Base-by-base conservation (phyloP, 2,888 invertebrate genomes). In the Subacronicta megacephala region DNA sequence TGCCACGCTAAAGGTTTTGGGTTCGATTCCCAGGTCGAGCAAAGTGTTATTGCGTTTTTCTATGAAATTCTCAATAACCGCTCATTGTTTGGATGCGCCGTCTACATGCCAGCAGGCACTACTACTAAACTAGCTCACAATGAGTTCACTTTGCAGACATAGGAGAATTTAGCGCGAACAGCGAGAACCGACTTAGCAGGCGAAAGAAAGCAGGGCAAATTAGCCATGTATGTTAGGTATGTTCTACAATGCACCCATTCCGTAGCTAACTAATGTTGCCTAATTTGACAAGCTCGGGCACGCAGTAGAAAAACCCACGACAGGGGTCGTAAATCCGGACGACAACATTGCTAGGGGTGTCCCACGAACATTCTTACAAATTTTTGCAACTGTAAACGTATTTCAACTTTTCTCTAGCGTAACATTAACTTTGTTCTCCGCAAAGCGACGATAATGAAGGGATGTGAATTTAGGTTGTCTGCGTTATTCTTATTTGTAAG, bases 231-330 rank as follows among this genome's bases (percentile, higher is more conserved):
- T 43, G 23, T 36, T 18, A 41, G 43, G 36, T 36, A 26, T 68
- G 62, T 57, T 40, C 47, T 44, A 43, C 50, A 44, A 68, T 57
- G 60, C 56, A 60, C 44, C 61, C 61, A 46, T 52, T 37, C 49
- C 46, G 62, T 49, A 52, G 43, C 70, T 69, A 52, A 46, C 70
- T 69, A 69, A 68, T 69, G 65, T 60, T 35, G 49, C 52, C 64
- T 64, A 69, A 68, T 68, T 68, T 68, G 60, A 68, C 64, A 68
- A 69, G 70, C 70, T 64, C 52, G 65, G 60, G 55, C 55, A 46
- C 38, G 23, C 33, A 49, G 44, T 29, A 54, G 44, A 68, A 68
- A 69, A 68, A 68, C 38, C 35, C 55, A 44, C 37, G 66, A 68
- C 64, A 68, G 60, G 55, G 70, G 55, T 60, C 60, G 67, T 64